Base-by-base conservation (phyloP, 2,888 invertebrate species). In the Agrotis puta region DNA sequence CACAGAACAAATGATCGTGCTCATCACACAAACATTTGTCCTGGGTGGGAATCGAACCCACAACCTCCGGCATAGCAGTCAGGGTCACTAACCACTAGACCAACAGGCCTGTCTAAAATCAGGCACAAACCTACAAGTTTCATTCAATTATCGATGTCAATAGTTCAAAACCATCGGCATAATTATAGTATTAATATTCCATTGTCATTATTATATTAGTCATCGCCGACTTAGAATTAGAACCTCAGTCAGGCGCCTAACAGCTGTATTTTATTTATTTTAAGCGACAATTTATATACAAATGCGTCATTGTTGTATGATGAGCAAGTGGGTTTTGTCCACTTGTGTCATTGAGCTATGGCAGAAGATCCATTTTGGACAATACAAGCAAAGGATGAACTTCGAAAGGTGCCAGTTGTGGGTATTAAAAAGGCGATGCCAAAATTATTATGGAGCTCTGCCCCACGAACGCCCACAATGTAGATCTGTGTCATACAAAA, bases 211-310 rank as follows among this genome's bases (percentile, higher is more conserved):
- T n/a, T n/a, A 9, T 27, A 57, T 73, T 57, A 77, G 50, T 77
- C 77, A 73, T 5, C 20, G 5, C 13, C 22, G 14, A 20, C 45
- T 39, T 45, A 73, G 68, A 51, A 48, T 39, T 45, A 73, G 68
- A 51, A 48, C 57, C 45, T 53, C 24, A 39, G 16, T 14, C 18
- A 18, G 59, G 79, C 73, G 73, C 64, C 59, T n/a, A 24, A 27
- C 59, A 59, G 53, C 64, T 59, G 64, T 73, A 57, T 62, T 71
- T 22, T 62, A 74, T 71, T 71, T 72, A 63, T 72, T 63, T 57
- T 51, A 70, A 78, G 51, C 79, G 47, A 24, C 57, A 53, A 71
- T 71, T 75, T 78, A 71, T 58, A 78, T 62, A 75, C 79, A 78
- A 75, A 75, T 72, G 79, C 51, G 43, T 75, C 74, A 75, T 53